These are phyloP conservation scores for Aotus griseimembra DNA, from an alignment of 2,797 vertebrate species.

Conservation along the genomic window DNA sequence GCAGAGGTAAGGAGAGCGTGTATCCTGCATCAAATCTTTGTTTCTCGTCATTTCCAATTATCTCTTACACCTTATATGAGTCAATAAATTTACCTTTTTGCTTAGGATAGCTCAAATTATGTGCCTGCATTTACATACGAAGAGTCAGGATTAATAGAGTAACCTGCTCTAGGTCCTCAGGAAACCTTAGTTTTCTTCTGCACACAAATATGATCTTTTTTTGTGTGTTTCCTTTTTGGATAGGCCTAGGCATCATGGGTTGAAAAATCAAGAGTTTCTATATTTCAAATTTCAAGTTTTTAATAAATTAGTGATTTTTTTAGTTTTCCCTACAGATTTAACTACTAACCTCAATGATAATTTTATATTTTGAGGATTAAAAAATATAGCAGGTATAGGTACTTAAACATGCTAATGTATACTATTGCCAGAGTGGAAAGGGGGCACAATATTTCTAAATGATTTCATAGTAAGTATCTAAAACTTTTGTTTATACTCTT, in stretches of 20 bases:
- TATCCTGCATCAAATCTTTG: neutral
- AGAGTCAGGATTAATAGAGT: neutral
- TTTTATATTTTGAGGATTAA: constrained; percentile 40
- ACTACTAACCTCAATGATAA: neutral
- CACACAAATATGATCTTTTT: neutral
- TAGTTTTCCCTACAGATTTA: constrained; percentile 1
- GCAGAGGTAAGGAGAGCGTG: neutral
- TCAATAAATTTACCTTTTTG: neutral
- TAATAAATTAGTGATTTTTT: constrained; percentile 5
- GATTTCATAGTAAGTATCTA: constrained; percentile 23
- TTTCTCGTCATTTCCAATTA: neutral
- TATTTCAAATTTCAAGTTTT: constrained; percentile 50
- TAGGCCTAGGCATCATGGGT: neutral
- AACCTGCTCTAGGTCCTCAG: neutral
- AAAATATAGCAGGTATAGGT: constrained; percentile 42
- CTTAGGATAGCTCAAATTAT: neutral
- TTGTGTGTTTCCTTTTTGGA: neutral
- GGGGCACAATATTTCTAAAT: constrained; percentile 41
- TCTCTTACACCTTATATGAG: neutral
- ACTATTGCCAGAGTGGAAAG: constrained; percentile 49
- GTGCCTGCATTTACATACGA: neutral
- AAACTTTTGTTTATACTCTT: constrained; percentile 26
- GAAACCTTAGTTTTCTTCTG: neutral
- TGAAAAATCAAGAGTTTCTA: constrained; percentile 18
- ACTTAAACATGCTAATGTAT: constrained; percentile 45